Base-by-base conservation (phyloP, 1,140 invertebrate species). In the Maniola jurtina region DNA sequence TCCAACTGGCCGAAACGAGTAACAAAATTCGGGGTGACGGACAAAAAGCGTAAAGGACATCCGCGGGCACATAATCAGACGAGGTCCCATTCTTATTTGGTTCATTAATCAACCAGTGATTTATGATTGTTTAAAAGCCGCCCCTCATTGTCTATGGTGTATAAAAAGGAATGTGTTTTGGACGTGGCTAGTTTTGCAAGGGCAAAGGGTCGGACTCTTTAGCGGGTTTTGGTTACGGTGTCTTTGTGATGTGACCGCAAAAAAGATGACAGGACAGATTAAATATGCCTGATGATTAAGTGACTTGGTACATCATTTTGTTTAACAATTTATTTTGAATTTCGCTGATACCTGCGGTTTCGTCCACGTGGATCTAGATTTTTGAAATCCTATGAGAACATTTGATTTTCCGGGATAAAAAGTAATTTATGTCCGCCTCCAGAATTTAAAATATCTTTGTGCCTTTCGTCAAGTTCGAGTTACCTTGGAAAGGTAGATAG, bases 81-180 rank as follows among this genome's bases (percentile, higher is more conserved):
- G 60, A 61, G 54, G 63, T 64, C 59, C 60, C 48, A 70, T 72
- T 71, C 71, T 70, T 64, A 55, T 65, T 66, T 60, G 59, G 74
- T 79, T 79, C 80, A 86, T 84, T 83, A 84, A 84, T 84, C 84
- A 84, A 60, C 16, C 14, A 8, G 69, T 84, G 82, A 84, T 84
- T 84, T 83, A 84, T 86, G 77, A 76, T 75, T 66, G 66, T 63
- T 73, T 60, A 76, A 77, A 67, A 71, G 71, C 67, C 75, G 70
- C 75, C 65, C 68, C 63, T 70, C 54, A 81, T 84, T 83, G 80
- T 84, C 79, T 38, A 63, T 61, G 60, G 56, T 61, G 54, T 56
- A 68, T 60, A 73, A 71, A 73, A 73, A 72, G 64, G 62, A 73
- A 68, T 54, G 52, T 78, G 76, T 70, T 71, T 71, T 65, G 60